Evolutionary conservation across 2,888 invertebrate genomes (phyloP).

Genomic region (Agriotes lineatus): DNA sequence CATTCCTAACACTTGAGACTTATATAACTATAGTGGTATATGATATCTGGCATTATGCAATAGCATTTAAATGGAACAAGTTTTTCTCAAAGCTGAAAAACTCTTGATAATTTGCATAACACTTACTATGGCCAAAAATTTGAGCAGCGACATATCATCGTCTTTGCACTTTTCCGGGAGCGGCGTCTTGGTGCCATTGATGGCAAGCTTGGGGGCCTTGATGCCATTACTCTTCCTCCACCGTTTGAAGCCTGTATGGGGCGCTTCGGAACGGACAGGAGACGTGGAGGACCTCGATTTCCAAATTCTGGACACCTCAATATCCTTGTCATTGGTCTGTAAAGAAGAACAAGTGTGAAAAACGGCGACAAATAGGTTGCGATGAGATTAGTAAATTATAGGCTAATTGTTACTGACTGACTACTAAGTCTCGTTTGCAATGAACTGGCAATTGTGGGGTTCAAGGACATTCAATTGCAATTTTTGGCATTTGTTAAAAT

Average conservation of each 20-base stretch:
- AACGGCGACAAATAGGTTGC: neutral
- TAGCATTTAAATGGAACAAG: no score
- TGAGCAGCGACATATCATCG: slow-evolving; percentile 71
- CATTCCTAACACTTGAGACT: no score
- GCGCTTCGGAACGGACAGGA: slow-evolving; percentile 54
- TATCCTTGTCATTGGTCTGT: slow-evolving; percentile 64
- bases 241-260: slow-evolving; percentile 62
- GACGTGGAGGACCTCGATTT: slow-evolving; percentile 56
- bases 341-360: slow-evolving; percentile 53
- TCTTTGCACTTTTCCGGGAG: slow-evolving; percentile 49
- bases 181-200: slow-evolving; percentile 46
- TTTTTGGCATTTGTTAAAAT: no score
- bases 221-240: slow-evolving; percentile 58
- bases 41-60: no score
- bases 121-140: slow-evolving; percentile 87
- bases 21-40: no score
- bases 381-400: no score
- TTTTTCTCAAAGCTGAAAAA: no score
- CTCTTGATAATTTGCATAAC: neutral
- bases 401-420: no score
- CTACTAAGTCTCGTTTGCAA: no score
- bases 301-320: slow-evolving; percentile 63
- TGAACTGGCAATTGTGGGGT: no score
- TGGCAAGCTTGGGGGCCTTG: slow-evolving; percentile 53
- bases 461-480: no score